Conservation (phyloP, 92 coral and sea anemone species). For the Nematostella vectensis region DNA sequence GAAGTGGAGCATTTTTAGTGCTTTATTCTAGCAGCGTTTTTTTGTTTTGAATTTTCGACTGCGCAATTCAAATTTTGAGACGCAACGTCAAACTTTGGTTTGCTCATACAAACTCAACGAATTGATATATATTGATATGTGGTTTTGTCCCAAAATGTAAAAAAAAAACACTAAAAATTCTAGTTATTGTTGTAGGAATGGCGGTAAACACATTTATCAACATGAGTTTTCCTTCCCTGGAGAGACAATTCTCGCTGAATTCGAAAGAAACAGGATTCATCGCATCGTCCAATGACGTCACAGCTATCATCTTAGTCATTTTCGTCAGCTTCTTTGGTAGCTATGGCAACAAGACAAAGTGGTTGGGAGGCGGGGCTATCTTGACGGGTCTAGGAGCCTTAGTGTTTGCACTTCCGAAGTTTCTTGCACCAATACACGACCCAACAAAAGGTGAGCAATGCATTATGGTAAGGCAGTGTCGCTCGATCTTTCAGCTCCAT, state of each 20-base stretch:
- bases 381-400: conserved; percentile 21
- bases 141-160: too few relatives aligned
- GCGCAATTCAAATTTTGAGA: too few relatives aligned
- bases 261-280: conserved; percentile 28
- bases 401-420: conserved; percentile 13
- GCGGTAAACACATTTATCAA: conserved; percentile 21
- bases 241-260: conserved; percentile 23
- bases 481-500: too few relatives aligned
- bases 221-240: conserved; percentile 28
- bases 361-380: conserved; percentile 29
- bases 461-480: too few relatives aligned
- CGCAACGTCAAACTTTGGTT: too few relatives aligned
- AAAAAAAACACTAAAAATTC: too few relatives aligned
- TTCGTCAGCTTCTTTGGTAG: conserved; percentile 37
- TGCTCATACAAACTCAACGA: too few relatives aligned
- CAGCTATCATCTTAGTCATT: conserved; percentile 16
- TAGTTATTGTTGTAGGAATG: too few relatives aligned
- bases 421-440: conserved; percentile 6
- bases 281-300: conserved; percentile 24
- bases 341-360: conserved; percentile 36
- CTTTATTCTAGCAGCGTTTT: too few relatives aligned
- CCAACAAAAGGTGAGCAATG: conserved; percentile 9
- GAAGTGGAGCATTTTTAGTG: too few relatives aligned
- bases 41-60: too few relatives aligned
- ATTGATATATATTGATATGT: too few relatives aligned